Conservation (phyloP, 2,797 vertebrate genomes). For the Cyclura pinguis region DNA sequence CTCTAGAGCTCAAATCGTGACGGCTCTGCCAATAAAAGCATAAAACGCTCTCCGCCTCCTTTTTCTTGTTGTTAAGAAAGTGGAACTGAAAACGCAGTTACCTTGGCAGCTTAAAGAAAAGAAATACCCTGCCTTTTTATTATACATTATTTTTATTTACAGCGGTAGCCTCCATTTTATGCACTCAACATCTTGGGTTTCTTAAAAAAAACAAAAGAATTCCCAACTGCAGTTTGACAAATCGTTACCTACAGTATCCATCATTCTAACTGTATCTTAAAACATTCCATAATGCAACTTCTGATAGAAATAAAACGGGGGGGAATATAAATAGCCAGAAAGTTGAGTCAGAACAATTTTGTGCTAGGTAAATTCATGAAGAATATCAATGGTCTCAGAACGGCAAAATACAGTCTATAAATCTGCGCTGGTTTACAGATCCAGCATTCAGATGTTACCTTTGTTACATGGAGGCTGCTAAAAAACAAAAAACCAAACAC, state of each 20-base stretch:
- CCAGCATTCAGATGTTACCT: background rate
- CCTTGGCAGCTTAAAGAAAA: constrained; percentile 16
- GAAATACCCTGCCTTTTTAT: background rate
- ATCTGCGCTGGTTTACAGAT: background rate
- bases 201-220: background rate
- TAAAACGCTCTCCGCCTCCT: background rate
- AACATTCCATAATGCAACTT: background rate
- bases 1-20: constrained; percentile 27
- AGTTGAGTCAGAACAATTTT: background rate
- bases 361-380: constrained; percentile 14
- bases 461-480: background rate
- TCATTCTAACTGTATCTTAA: background rate
- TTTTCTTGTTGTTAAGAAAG: constrained; percentile 15
- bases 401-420: background rate
- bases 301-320: background rate
- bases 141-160: constrained; percentile 27
- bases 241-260: background rate
- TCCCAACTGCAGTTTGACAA: background rate
- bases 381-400: constrained; percentile 4
- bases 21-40: constrained; percentile 12
- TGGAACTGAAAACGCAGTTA: constrained; percentile 32
- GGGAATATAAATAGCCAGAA: background rate
- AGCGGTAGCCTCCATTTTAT: constrained; percentile 15
- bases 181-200: background rate
- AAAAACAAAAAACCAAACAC: background rate